Base-by-base conservation (phyloP, 2,797 vertebrate species). In the Gallirallus australis region DNA sequence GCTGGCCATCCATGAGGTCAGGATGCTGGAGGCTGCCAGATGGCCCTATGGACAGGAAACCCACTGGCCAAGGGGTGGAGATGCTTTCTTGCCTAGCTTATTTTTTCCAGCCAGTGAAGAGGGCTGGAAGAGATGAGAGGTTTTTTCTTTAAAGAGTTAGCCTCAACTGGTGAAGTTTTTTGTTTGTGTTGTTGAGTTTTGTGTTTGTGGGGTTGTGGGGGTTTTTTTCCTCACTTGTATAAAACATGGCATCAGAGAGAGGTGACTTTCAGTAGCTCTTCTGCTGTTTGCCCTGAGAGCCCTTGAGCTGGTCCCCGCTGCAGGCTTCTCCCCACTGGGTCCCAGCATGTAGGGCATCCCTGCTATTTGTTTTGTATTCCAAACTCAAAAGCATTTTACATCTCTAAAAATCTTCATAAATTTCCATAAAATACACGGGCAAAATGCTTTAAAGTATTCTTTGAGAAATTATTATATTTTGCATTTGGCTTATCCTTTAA, bases 401-500 rank as follows among this genome's bases (percentile, higher is more conserved):
- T 56, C 20, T 57, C 88, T 59, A 59, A 73, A 94, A 96, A 96
- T 97, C 94, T 91, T 94, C 77, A 94, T 89, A 90, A 59, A 96
- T 98, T 97, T 97, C 94, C 95, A 96, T 97, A 95, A 95, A 97
- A 94, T 78, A 23, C 15, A 89, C 25, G 82, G 76, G 76, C 97
- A 98, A 86, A 94, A 72, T n/a, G 21, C 95, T 91, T 95, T 65
- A 96, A 98, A 98, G 96, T 92, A 97, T 98, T 98, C 98, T 98
- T 97, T 78, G 93, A 96, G 84, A 97, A 97, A 96, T 94, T 94
- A 98, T 98, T 98, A 97, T 98, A 97, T 98, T 98, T 96, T 97
- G 95, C 97, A 97, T 97, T 98, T 97, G 98, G 97, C 97, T 96
- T 98, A 98, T 98, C 98, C 97, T 97, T 97, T 98, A 94, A 97